phyloP scores from a whole-genome alignment of 1,140 invertebrate genomes.

The Ylistrum balloti region DNA sequence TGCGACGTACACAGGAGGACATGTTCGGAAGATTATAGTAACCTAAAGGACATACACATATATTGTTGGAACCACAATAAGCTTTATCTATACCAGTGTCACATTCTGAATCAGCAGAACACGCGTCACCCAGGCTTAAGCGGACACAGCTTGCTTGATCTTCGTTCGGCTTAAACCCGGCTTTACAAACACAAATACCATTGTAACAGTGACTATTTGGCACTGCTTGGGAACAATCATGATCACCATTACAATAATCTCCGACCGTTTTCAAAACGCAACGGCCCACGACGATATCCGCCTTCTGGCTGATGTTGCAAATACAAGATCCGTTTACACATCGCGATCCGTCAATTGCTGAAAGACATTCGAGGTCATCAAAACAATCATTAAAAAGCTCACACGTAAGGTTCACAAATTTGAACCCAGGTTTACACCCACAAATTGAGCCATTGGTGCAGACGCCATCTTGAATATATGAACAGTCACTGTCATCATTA shows the following conservation, averaged over 20 bases:
- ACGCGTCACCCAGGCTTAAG: background rate
- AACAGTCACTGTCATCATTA: background rate
- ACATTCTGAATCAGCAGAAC: background rate
- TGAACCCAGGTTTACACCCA: background rate
- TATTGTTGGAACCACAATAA: background rate
- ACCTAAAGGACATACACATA: background rate
- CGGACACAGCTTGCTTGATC: background rate
- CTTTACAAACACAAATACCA: background rate
- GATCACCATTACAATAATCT: background rate
- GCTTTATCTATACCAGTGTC: background rate
- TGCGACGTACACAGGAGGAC: background rate
- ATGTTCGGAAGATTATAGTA: background rate
- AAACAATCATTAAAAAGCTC: slow-evolving; percentile 25
- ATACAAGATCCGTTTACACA: slow-evolving; percentile 1
- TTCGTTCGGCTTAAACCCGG: background rate
- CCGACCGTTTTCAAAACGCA: background rate
- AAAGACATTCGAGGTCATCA: background rate
- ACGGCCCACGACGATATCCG: background rate
- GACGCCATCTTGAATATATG: background rate
- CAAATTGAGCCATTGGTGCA: background rate
- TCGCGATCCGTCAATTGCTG: background rate
- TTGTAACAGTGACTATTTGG: background rate
- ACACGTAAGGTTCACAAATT: background rate
- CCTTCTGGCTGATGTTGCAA: background rate
- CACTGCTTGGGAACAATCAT: background rate